Base-by-base conservation (phyloP, 2,888 invertebrate species). In the Hypomecis atomaria region DNA sequence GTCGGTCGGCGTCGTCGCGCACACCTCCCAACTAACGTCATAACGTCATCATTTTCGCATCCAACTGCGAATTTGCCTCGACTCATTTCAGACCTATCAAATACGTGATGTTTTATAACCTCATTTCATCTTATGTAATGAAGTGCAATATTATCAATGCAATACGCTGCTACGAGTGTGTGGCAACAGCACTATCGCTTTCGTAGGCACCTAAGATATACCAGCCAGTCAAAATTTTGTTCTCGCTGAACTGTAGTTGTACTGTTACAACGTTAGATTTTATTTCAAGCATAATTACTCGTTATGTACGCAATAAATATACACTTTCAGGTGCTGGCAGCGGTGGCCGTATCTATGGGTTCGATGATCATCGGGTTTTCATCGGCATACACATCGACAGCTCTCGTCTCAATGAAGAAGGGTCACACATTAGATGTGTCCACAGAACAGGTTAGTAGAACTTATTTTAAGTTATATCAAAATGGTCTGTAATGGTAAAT, bases 371-470 rank as follows among this genome's bases (percentile, higher is more conserved):
- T 98, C 66, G 98, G 98, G 6, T 97, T 96, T 83, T 94, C 96
- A 36, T 96, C 96, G 34, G 97, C 96, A n/a, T 98, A 97, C 81
- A 97, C 98, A 0, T 97, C 98, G 4, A 97, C 98, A 44, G 98
- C 97, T n/a, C 89, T 96, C 36, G 94, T 94, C 6, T 96, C 96
- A 0, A 95, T 98, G 95, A 78, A 81, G 67, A 92, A 94, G 62
- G 94, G 94, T 67, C 94, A 94, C 33, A 78, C 75, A 10, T 93
- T 96, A 71, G 78, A 85, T 13, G 93, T 96, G 0, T 93, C 94
- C 5, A 88, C 93, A 54, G 93, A 94, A 86, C 92, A 96, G 93
- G 96, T 96, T 89, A 71, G 47, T 23, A 2, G 23, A 3, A 43
- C 11, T 43, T 43, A 4, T 38, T 38, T 38, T 23, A 23, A 23